Base-by-base conservation (phyloP, 2,113 vertebrate genomes). In the Excalfactoria chinensis region DNA sequence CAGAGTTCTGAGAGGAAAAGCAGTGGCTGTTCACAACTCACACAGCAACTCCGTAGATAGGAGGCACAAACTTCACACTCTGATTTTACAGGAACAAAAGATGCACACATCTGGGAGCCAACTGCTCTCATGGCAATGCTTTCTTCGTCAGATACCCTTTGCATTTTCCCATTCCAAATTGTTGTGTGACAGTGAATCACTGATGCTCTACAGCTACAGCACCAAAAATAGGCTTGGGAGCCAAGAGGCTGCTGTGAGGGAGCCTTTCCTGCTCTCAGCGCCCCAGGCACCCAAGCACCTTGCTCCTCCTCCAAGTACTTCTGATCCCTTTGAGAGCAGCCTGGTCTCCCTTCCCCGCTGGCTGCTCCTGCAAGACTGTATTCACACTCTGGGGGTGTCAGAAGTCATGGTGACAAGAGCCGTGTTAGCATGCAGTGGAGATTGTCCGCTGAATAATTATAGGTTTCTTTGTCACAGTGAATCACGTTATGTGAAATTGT, bases 61-160 rank as follows among this genome's bases (percentile, higher is more conserved):
- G 25, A 89, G 67, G 85, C 53, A 84, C 67, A 87, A 73, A 80
- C 30, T 37, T 91, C 88, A 76, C 7, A 23, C 63, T 11, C 35
- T 53, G 44, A 64, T 82, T 87, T 51, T 80, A 55, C 62, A 64
- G 14, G 40, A 66, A 19, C 32, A 28, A 71, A 82, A 64, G 43
- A 67, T 15, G 68, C 73, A 46, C 32, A 19, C 32, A 18, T 72
- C 71, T 60, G 71, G 46, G 48, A 95, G 63, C 70, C 81, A 84
- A n/a, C 67, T 72, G 78, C 62, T 84, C 70, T 70, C 88, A 80
- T 12, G 14, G 44, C 8, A 30, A 48, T 40, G 49, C 72, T 77
- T 78, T 44, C 84, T 46, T 78, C 82, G 51, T 25, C 82, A 89
- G 64, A 85, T 90, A 74, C 80, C 81, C 78, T 71, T 82, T 4